phyloP scores from a whole-genome alignment of 2,113 vertebrate species.

The Anoura caudifer region DNA sequence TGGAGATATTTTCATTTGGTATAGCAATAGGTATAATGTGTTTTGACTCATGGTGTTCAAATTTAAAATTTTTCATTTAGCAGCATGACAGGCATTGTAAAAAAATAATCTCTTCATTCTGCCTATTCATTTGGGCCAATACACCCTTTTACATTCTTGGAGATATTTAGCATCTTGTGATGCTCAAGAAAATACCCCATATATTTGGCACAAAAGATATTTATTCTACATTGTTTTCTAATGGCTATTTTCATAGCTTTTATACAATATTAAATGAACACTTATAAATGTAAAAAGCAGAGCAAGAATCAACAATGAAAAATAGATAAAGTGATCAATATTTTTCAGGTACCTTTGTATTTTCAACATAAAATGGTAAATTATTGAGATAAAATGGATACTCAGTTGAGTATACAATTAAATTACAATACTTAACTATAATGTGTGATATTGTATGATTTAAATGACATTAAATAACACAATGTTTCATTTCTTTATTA shows the following conservation, averaged over 20 bases:
- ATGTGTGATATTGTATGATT: background rate
- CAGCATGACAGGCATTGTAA: background rate
- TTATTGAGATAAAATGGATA: background rate
- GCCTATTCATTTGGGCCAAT: background rate
- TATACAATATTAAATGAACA: background rate
- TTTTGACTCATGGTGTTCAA: background rate
- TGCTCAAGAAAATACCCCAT: background rate
- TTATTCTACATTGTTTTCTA: conserved; percentile 32
- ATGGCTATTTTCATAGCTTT: background rate
- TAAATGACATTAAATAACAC: background rate
- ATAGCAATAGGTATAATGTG: background rate
- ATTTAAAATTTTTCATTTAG: background rate
- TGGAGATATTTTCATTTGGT: conserved; percentile 14
- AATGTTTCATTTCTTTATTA: background rate
- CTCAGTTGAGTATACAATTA: background rate
- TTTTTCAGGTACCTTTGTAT: background rate
- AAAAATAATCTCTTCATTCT: background rate
- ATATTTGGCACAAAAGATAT: background rate
- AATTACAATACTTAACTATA: background rate
- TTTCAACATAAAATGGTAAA: background rate
- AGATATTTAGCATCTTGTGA: background rate
- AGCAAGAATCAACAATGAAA: background rate
- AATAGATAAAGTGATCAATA: background rate
- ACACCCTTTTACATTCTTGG: fast-evolving
- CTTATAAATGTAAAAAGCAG: background rate